Percentiles rank a stretch among this genome's conserved stretches.
Conservation (phyloP, 1,140 invertebrate genomes). For the Anastatus disparis region DNA sequence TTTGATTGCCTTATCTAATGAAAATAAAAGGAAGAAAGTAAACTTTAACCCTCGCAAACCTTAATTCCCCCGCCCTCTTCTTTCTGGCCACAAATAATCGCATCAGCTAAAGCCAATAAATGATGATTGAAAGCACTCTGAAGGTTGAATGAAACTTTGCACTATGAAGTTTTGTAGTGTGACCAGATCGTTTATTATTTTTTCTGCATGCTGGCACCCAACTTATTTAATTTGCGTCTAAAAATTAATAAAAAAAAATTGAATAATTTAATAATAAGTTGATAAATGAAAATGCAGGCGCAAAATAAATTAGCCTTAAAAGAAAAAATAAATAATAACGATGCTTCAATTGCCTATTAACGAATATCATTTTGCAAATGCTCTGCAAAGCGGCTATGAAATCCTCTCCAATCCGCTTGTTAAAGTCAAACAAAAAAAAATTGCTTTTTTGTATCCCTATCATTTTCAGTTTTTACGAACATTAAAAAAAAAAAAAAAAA, state of each 20-base stretch:
- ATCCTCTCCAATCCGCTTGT: not conserved
- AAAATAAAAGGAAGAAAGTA: not conserved
- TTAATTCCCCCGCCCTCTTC: not conserved
- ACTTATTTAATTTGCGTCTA: not conserved
- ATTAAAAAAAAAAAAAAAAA: too few species aligned
- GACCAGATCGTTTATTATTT: constrained; percentile 9
- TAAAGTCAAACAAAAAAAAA: not conserved
- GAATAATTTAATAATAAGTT: too few species aligned
- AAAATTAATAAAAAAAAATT: too few species aligned
- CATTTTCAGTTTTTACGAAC: not conserved
- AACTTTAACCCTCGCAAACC: too few species aligned
- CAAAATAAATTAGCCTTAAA: not conserved
- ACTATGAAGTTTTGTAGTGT: constrained; percentile 20
- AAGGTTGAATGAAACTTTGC: constrained; percentile 23
- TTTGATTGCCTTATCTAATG: not conserved
- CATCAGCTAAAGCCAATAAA: constrained; percentile 3
- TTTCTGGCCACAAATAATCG: not conserved
- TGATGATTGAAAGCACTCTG: constrained; percentile 9
- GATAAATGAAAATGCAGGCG: not conserved
- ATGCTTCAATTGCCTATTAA: too few species aligned
- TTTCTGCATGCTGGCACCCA: constrained; percentile 20
- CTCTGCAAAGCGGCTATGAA: not conserved
- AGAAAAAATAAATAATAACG: too few species aligned
- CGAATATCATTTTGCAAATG: not conserved
- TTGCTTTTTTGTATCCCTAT: not conserved